These are phyloP conservation scores for Sinocyclocheilus maitianheensis DNA, from an alignment of 2,113 vertebrate species.

Conservation along the genomic window DNA sequence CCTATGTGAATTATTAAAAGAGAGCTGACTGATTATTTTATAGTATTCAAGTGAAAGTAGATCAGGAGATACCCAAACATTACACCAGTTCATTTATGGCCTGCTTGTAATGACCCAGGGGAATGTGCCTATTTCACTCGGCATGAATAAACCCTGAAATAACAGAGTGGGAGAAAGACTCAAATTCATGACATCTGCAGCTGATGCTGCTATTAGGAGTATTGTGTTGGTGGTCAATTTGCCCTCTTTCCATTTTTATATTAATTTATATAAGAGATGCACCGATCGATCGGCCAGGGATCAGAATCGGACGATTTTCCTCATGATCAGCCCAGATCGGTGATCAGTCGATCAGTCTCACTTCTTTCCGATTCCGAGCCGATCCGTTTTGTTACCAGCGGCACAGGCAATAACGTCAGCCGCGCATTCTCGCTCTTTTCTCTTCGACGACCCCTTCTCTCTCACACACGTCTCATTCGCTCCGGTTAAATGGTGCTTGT, in stretches of 20 bases:
- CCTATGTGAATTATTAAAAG: background rate
- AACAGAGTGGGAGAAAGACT: background rate
- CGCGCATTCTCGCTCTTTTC: too few relatives aligned
- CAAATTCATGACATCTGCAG: background rate
- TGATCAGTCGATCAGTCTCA: too few relatives aligned
- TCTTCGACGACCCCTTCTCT: too few relatives aligned
- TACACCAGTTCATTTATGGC: background rate
- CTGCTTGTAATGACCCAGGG: slow-evolving; percentile 28
- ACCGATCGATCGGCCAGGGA: too few relatives aligned
- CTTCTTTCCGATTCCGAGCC: too few relatives aligned
- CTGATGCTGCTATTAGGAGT: background rate
- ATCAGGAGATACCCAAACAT: slow-evolving; percentile 21
- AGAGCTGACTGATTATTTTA: background rate
- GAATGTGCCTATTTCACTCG: slow-evolving; percentile 41
- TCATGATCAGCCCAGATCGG: too few relatives aligned
- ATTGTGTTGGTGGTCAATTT: background rate
- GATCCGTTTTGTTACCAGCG: too few relatives aligned
- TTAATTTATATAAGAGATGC: background rate
- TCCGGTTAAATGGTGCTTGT: too few relatives aligned
- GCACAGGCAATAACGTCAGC: too few relatives aligned
- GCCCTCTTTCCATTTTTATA: background rate
- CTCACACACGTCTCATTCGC: too few relatives aligned
- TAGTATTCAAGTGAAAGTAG: slow-evolving; percentile 14
- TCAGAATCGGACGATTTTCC: too few relatives aligned
- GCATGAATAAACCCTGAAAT: slow-evolving; percentile 4